Evolutionary conservation across 2,888 invertebrate genomes (phyloP), one percentile per base, ranked within the genome.

Genomic region (Cheilosia impressa): DNA sequence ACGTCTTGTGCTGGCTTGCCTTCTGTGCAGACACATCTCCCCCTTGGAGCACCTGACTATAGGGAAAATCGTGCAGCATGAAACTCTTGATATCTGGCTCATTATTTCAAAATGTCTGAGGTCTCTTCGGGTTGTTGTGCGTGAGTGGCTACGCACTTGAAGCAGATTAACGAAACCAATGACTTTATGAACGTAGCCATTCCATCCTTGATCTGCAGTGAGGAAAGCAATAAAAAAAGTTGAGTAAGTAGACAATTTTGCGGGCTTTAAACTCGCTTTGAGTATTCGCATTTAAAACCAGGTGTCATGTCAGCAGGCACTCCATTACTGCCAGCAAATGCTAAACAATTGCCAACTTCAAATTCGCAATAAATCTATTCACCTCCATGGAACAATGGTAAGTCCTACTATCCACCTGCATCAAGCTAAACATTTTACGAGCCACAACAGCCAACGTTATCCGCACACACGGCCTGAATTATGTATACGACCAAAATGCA

Each of bases 361-460:
- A 57, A 57, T 38, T 45, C 27, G 43, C 41, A 75, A 75, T 65
- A 47, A 66, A 57, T 75, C 24, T 68, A 52, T 52, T 50, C 31
- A 17, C 60, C 66, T 68, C 34, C 34, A 27, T 27, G 60, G 60
- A 60, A 77, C 60, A 68, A 77, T 53, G 4, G 45, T n/a, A 22
- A 22, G 47, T 63, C 17, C 69, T 52, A 47, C 62, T 71, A 63
- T 63, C 47, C 63, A 78, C 71, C 41, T 71, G 47, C 55, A 77
- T 6, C 9, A 17, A 62, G n/a, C 68, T 53, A 24, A 47, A 77
- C 65, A 55, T 57, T 71, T 78, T 71, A 78, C 78, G 55, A 43
- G 65, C 43, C 41, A 41, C 6, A 52, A 65, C 41, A 58, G 52
- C 31, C 34, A 65, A 47, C 63, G 41, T 63, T 41, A 57, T 47